These are phyloP conservation scores for Dastarcus helophoroides DNA, from an alignment of 2,888 invertebrate genomes.

Conservation along the genomic window DNA sequence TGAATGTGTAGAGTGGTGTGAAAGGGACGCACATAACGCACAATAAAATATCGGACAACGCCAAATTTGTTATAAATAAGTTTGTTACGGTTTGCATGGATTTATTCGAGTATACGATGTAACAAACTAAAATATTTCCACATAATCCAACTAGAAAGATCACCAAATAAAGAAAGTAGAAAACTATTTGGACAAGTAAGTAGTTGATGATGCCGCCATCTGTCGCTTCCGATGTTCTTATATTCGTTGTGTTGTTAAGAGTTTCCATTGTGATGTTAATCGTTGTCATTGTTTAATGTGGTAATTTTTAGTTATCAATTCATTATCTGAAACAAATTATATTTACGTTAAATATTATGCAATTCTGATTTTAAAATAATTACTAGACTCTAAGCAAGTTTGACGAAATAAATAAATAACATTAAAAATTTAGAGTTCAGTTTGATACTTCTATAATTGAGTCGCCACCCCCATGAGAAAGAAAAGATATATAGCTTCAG, in stretches of 20 bases:
- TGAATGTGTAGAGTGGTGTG: constrained; percentile 77
- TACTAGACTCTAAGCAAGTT: no score
- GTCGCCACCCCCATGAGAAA: no score
- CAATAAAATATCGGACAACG: constrained; percentile 75
- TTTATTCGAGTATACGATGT: constrained; percentile 71
- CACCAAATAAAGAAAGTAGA: constrained; percentile 59
- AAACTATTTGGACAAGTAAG: constrained; percentile 52
- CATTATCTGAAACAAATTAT: no score
- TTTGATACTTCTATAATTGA: no score
- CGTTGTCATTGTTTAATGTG: constrained; percentile 11
- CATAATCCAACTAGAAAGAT: constrained; percentile 73
- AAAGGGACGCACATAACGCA: constrained; percentile 79
- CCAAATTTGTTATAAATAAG: constrained; percentile 81
- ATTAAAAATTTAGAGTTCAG: no score
- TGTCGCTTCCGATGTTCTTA: constrained; percentile 11
- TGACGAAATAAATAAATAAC: no score
- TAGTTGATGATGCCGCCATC: constrained; percentile 45
- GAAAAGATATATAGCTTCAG: no score
- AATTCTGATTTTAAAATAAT: no score
- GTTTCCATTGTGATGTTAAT: constrained; percentile 15
- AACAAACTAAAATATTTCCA: constrained; percentile 75
- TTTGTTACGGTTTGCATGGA: constrained; percentile 91
- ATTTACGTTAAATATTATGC: no score
- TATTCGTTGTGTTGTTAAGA: constrained; percentile 8
- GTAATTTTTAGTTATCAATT: constrained; percentile 6